These are phyloP conservation scores for Agapornis roseicollis DNA, from an alignment of 2,113 vertebrate species.

Conservation along the genomic window DNA sequence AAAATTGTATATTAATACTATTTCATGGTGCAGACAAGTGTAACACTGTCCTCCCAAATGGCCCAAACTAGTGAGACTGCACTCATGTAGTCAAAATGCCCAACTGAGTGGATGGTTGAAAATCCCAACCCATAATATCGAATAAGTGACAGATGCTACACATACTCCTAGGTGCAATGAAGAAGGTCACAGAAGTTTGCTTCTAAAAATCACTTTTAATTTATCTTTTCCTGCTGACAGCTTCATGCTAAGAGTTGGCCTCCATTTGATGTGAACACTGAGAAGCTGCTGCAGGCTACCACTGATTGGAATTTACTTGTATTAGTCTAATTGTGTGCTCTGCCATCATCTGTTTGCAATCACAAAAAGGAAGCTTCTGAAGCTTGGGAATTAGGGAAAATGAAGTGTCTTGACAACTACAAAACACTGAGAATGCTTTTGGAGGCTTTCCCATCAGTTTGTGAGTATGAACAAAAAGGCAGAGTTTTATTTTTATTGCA, in stretches of 20 bases:
- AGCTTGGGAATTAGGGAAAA: slow-evolving; percentile 61
- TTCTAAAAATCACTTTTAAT: slow-evolving; percentile 56
- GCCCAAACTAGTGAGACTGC: not conserved
- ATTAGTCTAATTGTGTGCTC: slow-evolving; percentile 45
- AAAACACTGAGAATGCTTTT: slow-evolving; percentile 30
- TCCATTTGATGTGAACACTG: slow-evolving; percentile 35
- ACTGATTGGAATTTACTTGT: slow-evolving; percentile 55
- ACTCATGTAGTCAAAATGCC: not conserved
- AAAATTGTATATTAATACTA: not conserved
- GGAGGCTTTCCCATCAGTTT: slow-evolving; percentile 33
- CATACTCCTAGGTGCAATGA: not conserved
- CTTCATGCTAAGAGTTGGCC: slow-evolving; percentile 30
- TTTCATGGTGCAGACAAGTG: not conserved
- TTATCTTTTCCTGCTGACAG: slow-evolving; percentile 52
- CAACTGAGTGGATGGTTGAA: not conserved
- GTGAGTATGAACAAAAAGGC: not conserved
- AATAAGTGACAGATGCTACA: slow-evolving; percentile 7
- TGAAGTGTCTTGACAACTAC: slow-evolving; percentile 55
- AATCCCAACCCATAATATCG: not conserved
- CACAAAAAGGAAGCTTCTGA: slow-evolving; percentile 60
- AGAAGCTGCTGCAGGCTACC: slow-evolving; percentile 62
- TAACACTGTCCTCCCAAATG: not conserved
- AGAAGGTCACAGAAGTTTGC: slow-evolving; percentile 29
- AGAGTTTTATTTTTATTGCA: not conserved
- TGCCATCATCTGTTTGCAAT: slow-evolving; percentile 67